phyloP scores from a whole-genome alignment of 2,797 vertebrate species.

The Betta splendens region DNA sequence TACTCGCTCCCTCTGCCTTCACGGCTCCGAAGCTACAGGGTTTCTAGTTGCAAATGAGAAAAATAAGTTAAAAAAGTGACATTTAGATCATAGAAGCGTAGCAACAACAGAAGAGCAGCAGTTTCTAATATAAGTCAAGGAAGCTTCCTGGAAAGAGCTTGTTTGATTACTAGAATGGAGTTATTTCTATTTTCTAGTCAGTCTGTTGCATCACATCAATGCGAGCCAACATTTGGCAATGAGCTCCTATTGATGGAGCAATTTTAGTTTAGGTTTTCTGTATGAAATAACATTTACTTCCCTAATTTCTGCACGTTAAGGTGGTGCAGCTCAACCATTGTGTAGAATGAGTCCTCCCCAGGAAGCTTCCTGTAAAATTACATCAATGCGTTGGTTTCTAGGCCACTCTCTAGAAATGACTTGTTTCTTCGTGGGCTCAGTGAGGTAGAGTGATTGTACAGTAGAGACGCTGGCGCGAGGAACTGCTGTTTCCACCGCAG shows the following conservation, averaged over 20 bases:
- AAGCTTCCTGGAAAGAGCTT: conserved; percentile 1
- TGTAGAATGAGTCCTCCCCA: conserved; percentile 6
- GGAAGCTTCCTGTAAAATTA: neutral
- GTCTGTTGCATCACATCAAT: too few species aligned
- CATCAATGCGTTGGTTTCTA: neutral
- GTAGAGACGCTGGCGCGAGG: conserved; percentile 51
- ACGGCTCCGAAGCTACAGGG: neutral
- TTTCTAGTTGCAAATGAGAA: conserved; percentile 5
- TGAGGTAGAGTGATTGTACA: conserved; percentile 64
- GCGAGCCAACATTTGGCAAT: too few species aligned
- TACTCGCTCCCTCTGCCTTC: neutral
- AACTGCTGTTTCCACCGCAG: conserved; percentile 77
- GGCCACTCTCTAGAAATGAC: conserved; percentile 20
- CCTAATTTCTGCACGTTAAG: neutral
- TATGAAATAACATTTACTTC: neutral
- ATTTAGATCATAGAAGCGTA: conserved; percentile 14
- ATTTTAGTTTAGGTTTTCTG: too few species aligned
- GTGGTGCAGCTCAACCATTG: neutral
- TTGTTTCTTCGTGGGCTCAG: conserved; percentile 8
- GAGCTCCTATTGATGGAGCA: too few species aligned
- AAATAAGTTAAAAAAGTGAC: conserved; percentile 25
- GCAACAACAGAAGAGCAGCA: conserved; percentile 12
- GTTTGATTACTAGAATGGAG: too few species aligned
- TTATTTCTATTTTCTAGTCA: too few species aligned
- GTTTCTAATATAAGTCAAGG: conserved; percentile 3